Evolutionary conservation across 1,140 invertebrate genomes (phyloP), one percentile per base, ranked within the genome.

Genomic region (Drosophila teissieri): DNA sequence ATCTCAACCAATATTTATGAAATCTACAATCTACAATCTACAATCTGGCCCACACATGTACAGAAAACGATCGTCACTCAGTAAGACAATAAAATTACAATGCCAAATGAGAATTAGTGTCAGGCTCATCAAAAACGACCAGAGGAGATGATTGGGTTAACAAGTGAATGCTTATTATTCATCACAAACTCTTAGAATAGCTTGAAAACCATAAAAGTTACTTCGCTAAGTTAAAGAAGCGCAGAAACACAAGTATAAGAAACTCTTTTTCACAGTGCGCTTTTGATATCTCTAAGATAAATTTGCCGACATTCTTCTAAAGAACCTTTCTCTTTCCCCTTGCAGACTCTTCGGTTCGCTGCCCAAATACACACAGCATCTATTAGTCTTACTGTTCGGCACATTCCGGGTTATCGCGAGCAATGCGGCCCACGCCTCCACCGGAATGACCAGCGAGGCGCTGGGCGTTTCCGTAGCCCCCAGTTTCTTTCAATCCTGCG

Each of bases 401-500:
- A 99, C 98, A 92, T 99, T 99, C 93, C 96, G 98, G 67, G 97
- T 98, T 57, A 98, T 99, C 91, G 97, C 98, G 5, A 97, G 97
- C 79, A 98, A 98, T 92, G 96, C 97, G 67, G 97, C 98, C 78
- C 95, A 96, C 91, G 96, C 96, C 73, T 95, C 95, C 79, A 98
- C 97, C 36, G 96, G 97, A 77, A 99, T 99, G 98, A 98, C 97
- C 63, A 97, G 97, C 55, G 98, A 99, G 93, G 98, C 98, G 3
- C 93, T 99, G 62, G 98, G 98, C 46, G 96, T 97, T 52, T 98
- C 97, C 48, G 98, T 99, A 12, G 98, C 98, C 17, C 98, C 98
- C n/a, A 98, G 97, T 82, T 98, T 99, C 92, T 99, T 99, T 93
- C 98, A 99, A 92, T 97, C 96, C 64, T 99, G 98, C 93, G 97